These are phyloP conservation scores for Eilema depressum DNA, from an alignment of 2,888 invertebrate species.

Conservation along the genomic window DNA sequence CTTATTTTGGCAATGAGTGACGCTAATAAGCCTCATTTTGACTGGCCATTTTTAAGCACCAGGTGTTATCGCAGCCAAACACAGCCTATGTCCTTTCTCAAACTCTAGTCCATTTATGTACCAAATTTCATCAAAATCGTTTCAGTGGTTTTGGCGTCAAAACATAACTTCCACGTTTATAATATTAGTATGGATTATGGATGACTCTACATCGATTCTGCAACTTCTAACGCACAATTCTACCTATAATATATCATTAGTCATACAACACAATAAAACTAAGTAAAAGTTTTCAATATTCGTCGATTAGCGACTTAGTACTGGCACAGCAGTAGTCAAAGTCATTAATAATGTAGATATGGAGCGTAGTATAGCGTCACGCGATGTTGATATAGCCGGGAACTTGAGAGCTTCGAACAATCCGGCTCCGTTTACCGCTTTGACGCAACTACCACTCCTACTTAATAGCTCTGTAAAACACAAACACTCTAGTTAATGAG, in stretches of 20 bases:
- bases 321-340: constrained; percentile 9
- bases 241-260: background rate
- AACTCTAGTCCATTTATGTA: too few relatives aligned
- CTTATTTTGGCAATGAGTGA: background rate
- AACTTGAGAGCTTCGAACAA: constrained; percentile 21
- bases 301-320: constrained; percentile 16
- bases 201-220: background rate
- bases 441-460: constrained; percentile 34
- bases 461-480: constrained; percentile 35
- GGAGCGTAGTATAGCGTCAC: constrained; percentile 25
- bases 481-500: constrained; percentile 22
- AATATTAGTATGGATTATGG: too few relatives aligned
- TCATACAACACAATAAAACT: background rate
- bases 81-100: too few relatives aligned
- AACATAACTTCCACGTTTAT: too few relatives aligned
- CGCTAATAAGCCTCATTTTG: too few relatives aligned
- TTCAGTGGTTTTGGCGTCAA: too few relatives aligned
- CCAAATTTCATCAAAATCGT: too few relatives aligned
- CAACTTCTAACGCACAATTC: background rate
- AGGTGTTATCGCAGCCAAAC: too few relatives aligned
- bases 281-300: constrained; percentile 16
- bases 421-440: constrained; percentile 32
- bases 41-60: too few relatives aligned
- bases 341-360: constrained; percentile 28
- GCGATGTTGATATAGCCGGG: constrained; percentile 27